phyloP scores from a whole-genome alignment of 2,888 invertebrate genomes.

The Drosophila anomalata region DNA sequence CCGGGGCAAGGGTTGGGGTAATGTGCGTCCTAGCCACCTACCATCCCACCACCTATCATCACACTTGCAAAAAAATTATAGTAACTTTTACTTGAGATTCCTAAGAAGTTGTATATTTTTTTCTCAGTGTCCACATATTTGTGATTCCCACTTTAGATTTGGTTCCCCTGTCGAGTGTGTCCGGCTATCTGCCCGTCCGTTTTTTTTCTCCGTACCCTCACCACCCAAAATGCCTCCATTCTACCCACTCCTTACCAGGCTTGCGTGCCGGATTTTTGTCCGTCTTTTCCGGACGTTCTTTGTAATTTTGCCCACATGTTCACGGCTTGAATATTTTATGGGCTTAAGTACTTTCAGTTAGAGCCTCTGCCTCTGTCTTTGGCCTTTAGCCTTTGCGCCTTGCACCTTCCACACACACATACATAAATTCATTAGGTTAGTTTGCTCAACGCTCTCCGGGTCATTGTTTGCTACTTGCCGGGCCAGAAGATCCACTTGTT shows the following conservation, averaged over 20 bases:
- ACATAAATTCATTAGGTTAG: slow-evolving; percentile 76
- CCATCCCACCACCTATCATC: not conserved
- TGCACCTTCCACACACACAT: slow-evolving; percentile 35
- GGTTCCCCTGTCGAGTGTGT: slow-evolving; percentile 6
- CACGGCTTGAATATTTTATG: slow-evolving; percentile 77
- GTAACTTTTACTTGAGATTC: too few relatives aligned
- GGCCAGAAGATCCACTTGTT: slow-evolving; percentile 40
- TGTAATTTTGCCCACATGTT: slow-evolving; percentile 77
- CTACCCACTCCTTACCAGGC: slow-evolving; percentile 31
- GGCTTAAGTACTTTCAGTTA: slow-evolving; percentile 78
- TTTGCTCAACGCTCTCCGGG: slow-evolving; percentile 28
- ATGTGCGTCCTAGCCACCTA: slow-evolving; percentile 42
- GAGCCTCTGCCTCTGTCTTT: slow-evolving; percentile 46
- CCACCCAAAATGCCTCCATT: slow-evolving; percentile 4
- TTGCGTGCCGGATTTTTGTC: slow-evolving; percentile 56
- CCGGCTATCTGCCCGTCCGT: slow-evolving; percentile 15
- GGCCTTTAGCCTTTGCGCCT: slow-evolving; percentile 63
- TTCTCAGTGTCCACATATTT: not conserved
- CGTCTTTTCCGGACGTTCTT: slow-evolving; percentile 45
- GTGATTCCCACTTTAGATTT: slow-evolving; percentile 10
- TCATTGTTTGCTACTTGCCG: slow-evolving; percentile 51
- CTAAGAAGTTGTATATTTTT: not conserved
- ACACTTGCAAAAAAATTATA: not conserved
- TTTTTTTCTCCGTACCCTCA: not conserved
- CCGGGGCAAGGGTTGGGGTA: slow-evolving; percentile 52